These are phyloP conservation scores for Vireo altiloquus DNA, from an alignment of 2,113 vertebrate genomes.

Conservation along the genomic window DNA sequence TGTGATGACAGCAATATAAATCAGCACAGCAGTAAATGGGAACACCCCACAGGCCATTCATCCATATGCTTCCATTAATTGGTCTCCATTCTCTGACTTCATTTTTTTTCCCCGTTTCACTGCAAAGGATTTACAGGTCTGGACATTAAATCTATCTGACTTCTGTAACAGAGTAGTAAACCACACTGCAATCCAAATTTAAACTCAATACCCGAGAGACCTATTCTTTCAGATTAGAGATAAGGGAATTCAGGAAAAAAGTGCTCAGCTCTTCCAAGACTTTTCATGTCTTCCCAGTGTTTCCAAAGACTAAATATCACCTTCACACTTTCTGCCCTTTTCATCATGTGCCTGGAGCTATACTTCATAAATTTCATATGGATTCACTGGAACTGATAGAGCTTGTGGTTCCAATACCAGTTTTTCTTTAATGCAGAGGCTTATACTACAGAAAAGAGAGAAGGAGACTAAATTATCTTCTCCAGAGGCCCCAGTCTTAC, in stretches of 20 bases:
- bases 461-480: neutral
- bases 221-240: neutral
- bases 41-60: neutral
- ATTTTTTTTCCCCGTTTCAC: neutral
- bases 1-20: conserved; percentile 1
- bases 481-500: neutral
- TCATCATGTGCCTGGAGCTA: neutral
- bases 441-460: neutral
- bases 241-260: neutral
- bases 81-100: neutral
- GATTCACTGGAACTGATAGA: neutral
- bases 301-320: neutral
- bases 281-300: neutral
- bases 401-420: neutral
- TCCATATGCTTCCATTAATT: neutral
- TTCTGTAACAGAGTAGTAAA: neutral
- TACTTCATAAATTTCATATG: neutral
- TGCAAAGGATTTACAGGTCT: neutral
- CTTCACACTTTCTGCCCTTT: neutral
- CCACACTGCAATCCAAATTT: neutral
- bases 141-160: neutral
- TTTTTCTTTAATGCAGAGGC: neutral
- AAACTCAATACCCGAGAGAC: neutral
- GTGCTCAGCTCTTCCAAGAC: neutral
- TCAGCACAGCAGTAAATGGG: neutral